phyloP scores from a whole-genome alignment of 2,888 invertebrate species.

The Nemapogon koenigi region DNA sequence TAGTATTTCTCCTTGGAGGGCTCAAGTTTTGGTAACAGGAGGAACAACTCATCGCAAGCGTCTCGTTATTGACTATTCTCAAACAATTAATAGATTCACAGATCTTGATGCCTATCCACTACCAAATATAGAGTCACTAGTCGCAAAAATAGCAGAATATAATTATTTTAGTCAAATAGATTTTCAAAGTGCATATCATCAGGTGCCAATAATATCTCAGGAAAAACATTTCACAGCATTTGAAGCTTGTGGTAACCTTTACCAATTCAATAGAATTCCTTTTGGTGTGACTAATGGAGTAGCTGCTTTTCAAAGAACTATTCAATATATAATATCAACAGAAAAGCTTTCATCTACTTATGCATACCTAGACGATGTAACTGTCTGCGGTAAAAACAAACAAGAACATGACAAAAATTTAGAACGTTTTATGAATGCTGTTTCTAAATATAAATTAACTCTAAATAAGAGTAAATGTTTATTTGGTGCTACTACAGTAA shows the following conservation, averaged over 20 bases:
- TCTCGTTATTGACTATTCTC: conserved; percentile 1
- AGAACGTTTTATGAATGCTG: not conserved
- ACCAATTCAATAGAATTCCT: conserved; percentile 4
- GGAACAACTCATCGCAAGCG: not conserved
- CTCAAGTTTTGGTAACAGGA: not conserved
- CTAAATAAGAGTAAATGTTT: not conserved
- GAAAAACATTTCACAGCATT: conserved; percentile 2
- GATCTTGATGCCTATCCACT: conserved; percentile 3
- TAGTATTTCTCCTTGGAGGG: conserved; percentile 4
- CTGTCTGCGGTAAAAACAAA: not conserved
- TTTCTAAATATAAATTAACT: not conserved
- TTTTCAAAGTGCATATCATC: not conserved
- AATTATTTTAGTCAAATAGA: not conserved
- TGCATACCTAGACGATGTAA: not conserved
- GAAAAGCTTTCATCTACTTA: not conserved
- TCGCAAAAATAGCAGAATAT: not conserved
- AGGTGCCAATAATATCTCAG: not conserved
- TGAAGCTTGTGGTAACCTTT: not conserved
- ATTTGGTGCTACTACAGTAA: not conserved
- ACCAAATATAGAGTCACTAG: not conserved
- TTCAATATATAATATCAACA: not conserved
- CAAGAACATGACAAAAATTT: not conserved
- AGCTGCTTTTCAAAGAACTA: conserved; percentile 2
- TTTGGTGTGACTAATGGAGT: conserved; percentile 4
- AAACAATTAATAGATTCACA: conserved; percentile 2